A percentile compares a stretch with the other conserved stretches of the same genome.
Conservation (phyloP, 2,113 vertebrate species). For the Carassius gibelio region DNA sequence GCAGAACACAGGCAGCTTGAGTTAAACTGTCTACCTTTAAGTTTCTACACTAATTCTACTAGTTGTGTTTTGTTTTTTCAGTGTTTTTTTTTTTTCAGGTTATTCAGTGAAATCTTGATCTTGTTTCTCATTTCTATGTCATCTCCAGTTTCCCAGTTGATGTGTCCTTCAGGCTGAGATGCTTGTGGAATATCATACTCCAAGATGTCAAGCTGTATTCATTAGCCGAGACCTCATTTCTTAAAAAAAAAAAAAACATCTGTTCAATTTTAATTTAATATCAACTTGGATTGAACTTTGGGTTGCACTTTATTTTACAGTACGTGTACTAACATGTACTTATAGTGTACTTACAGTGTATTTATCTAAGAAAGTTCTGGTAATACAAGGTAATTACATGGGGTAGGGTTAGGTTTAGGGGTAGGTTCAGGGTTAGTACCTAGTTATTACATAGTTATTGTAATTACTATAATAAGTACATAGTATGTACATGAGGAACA, state of each 20-base stretch:
- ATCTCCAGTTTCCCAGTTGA: neutral
- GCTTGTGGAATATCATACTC: neutral
- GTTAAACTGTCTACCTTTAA: neutral
- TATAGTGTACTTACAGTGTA: too few relatives aligned
- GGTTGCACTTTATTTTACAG: too few relatives aligned
- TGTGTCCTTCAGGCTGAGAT: neutral
- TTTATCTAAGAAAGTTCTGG: too few relatives aligned
- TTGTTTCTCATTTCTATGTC: neutral
- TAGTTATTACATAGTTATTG: too few relatives aligned
- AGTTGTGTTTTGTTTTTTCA: neutral
- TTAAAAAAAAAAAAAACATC: slow-evolving; percentile 3
- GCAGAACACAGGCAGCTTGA: neutral
- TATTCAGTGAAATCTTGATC: neutral
- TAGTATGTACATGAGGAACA: too few relatives aligned
- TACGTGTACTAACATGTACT: too few relatives aligned
- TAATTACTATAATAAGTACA: too few relatives aligned
- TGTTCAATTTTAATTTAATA: slow-evolving; percentile 14
- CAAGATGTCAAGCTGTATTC: neutral
- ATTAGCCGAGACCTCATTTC: slow-evolving; percentile 24
- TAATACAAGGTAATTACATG: too few relatives aligned
- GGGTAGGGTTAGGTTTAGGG: too few relatives aligned
- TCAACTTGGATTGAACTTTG: neutral
- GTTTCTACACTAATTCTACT: neutral
- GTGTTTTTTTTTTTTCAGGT: neutral
- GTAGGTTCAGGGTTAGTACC: too few relatives aligned